Base-by-base conservation (phyloP, 2,888 invertebrate species). In the Steinernema hermaphroditum region DNA sequence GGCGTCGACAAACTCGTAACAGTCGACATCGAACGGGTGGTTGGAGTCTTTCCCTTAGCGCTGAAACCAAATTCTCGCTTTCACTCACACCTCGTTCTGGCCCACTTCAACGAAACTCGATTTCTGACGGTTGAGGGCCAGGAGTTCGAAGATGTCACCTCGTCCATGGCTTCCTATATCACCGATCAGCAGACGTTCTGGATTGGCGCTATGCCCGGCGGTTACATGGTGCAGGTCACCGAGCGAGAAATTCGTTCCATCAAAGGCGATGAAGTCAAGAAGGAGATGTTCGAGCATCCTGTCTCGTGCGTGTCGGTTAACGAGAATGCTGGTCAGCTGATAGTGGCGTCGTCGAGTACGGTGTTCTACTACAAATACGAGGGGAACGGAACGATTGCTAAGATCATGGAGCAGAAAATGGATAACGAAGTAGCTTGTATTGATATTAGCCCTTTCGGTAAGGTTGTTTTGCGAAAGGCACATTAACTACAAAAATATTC, bases 391-490 rank as follows among this genome's bases (percentile, higher is more conserved):
- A 78, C 75, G 43, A 73, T 85, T 22, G 24, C 69, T 1, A 22
- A 72, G 68, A 34, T 77, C 2, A 70, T 69, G 22, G 54, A 69
- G 24, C 81, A 84, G 16, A 91, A 91, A 29, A 90, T 96, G 89
- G 93, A 94, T 32, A 92, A 94, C 85, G 97, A 98, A 89, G 93
- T 97, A 54, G 96, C 98, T 6, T 98, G 97, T 88, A 88, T 98
- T 71, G 96, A 97, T 88, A 91, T 96, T 69, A 93, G 94, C 1
- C 93, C 94, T 0, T 86, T 93, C 22, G 82, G 83, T 75, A 77
- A 80, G 75, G 69, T 54, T n/a, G 4, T 37, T 8, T 37, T 37
- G 12, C 37, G 37, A 8, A 8, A 8, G 12, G 37, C n/a, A n/a
- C n/a, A n/a, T n/a, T n/a, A n/a, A n/a, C n/a, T n/a, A n/a, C n/a